Base-by-base conservation (phyloP, 1,140 invertebrate genomes). In the Ruditapes philippinarum region DNA sequence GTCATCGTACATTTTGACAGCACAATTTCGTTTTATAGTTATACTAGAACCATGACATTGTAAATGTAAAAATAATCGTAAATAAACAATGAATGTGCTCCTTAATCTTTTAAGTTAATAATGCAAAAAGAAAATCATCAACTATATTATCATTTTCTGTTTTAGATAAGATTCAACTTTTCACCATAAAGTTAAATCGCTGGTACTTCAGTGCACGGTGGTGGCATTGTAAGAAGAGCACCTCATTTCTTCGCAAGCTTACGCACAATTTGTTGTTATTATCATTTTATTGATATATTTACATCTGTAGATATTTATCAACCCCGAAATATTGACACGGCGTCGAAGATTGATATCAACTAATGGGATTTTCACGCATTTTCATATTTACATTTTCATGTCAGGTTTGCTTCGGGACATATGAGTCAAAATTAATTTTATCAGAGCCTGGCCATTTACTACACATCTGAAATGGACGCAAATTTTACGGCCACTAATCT, bases 311-410 rank as follows among this genome's bases (percentile, higher is more conserved):
- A 78, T 78, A 31, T 78, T 78, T 25, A 78, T 78, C 74, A 14
- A 78, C 45, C 36, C 38, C 38, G 22, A 42, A 51, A 45, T 78
- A 78, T 78, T 78, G 74, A 54, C 74, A 78, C 33, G 74, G 74
- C 74, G 74, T 78, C 74, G 1, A 40, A 78, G 74, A 78, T 78
- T 5, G 40, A 25, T 78, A 78, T 78, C 74, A 22, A 11, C 40
- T 78, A 78, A 78, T 78, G 74, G 74, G 74, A 78, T 78, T 78
- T 78, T 78, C 74, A 54, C 74, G 38, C 74, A 51, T 78, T 51
- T 54, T 51, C 22, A 51, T 49, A 78, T 78, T 78, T 78, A 51
- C 40, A 78, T 78, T 51, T 78, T 78, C 65, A 38, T 70, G 65
- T 31, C 33, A 70, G 14, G 17, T 70, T 70, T 38, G 33, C 65